These are phyloP conservation scores for Adrianichthys oophorus DNA, from an alignment of 2,797 vertebrate genomes.

Conservation along the genomic window DNA sequence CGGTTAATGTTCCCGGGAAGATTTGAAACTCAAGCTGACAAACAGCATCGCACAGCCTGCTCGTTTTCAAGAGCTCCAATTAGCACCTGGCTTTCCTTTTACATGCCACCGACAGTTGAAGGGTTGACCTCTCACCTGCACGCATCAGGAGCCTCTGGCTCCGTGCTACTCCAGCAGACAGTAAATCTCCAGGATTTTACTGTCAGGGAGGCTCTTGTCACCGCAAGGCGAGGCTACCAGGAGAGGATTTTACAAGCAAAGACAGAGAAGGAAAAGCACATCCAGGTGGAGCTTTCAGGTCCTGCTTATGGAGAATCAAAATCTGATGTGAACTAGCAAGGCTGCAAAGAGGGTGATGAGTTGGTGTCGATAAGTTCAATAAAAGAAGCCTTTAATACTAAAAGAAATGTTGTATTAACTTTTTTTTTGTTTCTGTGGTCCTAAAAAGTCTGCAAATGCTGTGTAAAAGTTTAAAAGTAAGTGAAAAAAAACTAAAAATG, in stretches of 20 bases:
- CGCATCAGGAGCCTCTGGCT: slow-evolving; percentile 37
- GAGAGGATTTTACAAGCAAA: slow-evolving; percentile 32
- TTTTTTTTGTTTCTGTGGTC: too few species aligned
- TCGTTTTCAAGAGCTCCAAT: slow-evolving; percentile 64
- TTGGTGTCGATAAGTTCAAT: too few species aligned
- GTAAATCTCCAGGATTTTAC: slow-evolving; percentile 61
- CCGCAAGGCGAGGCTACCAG: slow-evolving; percentile 26
- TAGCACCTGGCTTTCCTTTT: slow-evolving; percentile 65
- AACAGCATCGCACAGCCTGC: slow-evolving; percentile 40
- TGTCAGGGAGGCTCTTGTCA: slow-evolving; percentile 30
- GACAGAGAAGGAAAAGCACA: slow-evolving; percentile 4
- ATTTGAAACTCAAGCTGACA: slow-evolving; percentile 69
- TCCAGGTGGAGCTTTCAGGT: slow-evolving; percentile 17
- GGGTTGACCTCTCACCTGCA: slow-evolving; percentile 53
- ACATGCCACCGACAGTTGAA: slow-evolving; percentile 59
- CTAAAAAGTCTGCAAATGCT: too few species aligned
- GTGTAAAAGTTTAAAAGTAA: too few species aligned
- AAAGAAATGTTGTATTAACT: too few species aligned
- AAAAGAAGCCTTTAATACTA: too few species aligned
- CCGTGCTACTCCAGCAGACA: slow-evolving; percentile 40
- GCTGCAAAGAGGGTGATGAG: too few species aligned
- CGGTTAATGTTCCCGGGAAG: slow-evolving; percentile 59
- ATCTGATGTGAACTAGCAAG: too few species aligned
- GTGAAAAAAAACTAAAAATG: too few species aligned
- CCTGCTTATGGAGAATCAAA: neutral